Evolutionary conservation across 2,113 vertebrate species (phyloP), one percentile per base, ranked within the genome.

Genomic region (Onychorhynchus coronatus): DNA sequence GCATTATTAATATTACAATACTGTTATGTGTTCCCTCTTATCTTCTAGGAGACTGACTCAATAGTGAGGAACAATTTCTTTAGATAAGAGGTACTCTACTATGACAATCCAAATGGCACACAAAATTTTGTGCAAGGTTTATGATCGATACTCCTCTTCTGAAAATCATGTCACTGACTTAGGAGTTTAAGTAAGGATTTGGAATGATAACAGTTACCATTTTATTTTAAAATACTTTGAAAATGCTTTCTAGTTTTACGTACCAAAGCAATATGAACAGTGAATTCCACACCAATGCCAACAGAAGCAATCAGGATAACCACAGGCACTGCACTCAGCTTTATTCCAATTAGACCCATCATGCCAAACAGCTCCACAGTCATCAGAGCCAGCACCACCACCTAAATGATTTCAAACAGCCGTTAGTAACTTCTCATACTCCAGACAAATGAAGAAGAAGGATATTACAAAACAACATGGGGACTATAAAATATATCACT

Each of bases 291-390:
- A 14, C 99, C 99, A 6, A 99, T 99, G 96, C 99, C 99, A 39
- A 99, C 99, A 14, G 99, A 99, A 12, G 99, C 99, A 14, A 99
- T 98, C 91, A 99, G 97, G 96, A 99, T 99, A 96, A 99, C 99
- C 70, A 99, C 99, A 16, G 99, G 99, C 53, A 99, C 99, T 3
- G 99, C 99, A n/a, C 99, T 99, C 88, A 99, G 98, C 95, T 99
- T 99, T 98, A 99, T 99, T 71, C 98, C 99, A 85, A 99, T 99
- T 87, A 99, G 98, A 37, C 99, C 99, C 99, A 99, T 99, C 98
- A 99, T 99, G 85, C 99, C 99, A 44, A 99, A 99, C 80, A 99
- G 98, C 97, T 99, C 99, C 52, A 99, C 98, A 0, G 99, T 99
- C 99, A 99, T 99, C 91, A 99, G 94, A 66, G 99, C 99, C 96